Evolutionary conservation across 2,888 invertebrate species (phyloP).

Genomic region (Emesis furor): DNA sequence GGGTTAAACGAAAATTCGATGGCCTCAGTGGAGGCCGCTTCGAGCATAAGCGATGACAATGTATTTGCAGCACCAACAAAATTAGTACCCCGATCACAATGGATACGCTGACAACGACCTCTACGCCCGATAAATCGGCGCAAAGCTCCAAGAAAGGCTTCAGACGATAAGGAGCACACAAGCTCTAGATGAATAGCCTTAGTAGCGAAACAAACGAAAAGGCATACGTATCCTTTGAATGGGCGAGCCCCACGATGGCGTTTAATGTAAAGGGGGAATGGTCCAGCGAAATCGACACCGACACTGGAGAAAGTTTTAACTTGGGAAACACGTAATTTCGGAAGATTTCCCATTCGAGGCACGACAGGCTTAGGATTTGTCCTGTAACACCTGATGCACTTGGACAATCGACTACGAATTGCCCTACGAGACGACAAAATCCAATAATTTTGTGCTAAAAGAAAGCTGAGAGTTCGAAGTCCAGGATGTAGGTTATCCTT

Average conservation of each 20-base stretch:
- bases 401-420: neutral
- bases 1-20: constrained; percentile 15
- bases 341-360: neutral
- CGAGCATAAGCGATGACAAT: neutral
- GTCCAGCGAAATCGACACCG: neutral
- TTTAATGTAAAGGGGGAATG: neutral
- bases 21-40: neutral
- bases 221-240: neutral
- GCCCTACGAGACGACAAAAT: neutral
- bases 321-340: neutral
- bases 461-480: neutral
- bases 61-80: constrained; percentile 15
- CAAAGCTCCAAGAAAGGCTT: neutral
- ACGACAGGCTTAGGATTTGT: neutral
- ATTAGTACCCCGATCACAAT: neutral
- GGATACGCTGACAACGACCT: neutral
- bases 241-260: neutral
- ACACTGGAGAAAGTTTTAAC: neutral
- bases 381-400: neutral
- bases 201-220: neutral
- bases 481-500: neutral
- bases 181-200: neutral
- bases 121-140: neutral
- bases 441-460: neutral
- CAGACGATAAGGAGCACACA: neutral